These are phyloP conservation scores for Nymphalis polychloros DNA, from an alignment of 2,888 invertebrate genomes.

Conservation along the genomic window DNA sequence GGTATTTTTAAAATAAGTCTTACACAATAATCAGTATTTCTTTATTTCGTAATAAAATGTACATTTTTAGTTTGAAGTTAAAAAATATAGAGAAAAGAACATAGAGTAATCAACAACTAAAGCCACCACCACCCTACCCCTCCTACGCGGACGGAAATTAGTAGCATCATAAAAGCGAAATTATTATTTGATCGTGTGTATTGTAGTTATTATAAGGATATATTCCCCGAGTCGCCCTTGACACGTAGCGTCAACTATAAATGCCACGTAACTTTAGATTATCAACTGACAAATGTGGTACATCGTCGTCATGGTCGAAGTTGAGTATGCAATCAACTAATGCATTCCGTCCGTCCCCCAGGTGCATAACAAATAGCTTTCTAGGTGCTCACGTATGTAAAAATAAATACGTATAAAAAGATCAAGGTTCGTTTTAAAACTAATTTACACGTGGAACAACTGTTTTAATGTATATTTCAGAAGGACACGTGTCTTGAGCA, in stretches of 20 bases:
- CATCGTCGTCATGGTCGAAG: constrained; percentile 37
- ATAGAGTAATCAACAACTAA: too few species aligned
- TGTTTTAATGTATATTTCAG: too few species aligned
- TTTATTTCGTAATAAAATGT: too few species aligned
- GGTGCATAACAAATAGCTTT: constrained; percentile 12
- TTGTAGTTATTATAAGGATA: background rate
- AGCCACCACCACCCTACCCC: too few species aligned
- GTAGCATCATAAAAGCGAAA: too few species aligned
- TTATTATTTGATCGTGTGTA: too few species aligned
- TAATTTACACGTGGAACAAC: background rate
- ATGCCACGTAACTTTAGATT: background rate
- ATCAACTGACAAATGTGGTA: constrained; percentile 6
- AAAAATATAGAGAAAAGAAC: too few species aligned
- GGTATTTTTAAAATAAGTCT: too few species aligned
- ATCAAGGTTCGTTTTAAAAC: background rate
- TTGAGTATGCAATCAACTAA: constrained; percentile 38
- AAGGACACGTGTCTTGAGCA: too few species aligned
- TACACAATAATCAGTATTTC: too few species aligned
- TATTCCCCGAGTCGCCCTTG: background rate
- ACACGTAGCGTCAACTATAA: background rate
- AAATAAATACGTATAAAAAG: constrained; percentile 4
- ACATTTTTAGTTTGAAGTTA: too few species aligned
- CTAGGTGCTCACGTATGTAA: constrained; percentile 8
- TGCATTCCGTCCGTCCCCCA: constrained; percentile 27
- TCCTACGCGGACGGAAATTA: too few species aligned